A percentile compares a stretch with the other conserved stretches of the same genome.
Evolutionary conservation across 2,797 vertebrate species (phyloP).

Genomic region (Hippocampus kuda): DNA sequence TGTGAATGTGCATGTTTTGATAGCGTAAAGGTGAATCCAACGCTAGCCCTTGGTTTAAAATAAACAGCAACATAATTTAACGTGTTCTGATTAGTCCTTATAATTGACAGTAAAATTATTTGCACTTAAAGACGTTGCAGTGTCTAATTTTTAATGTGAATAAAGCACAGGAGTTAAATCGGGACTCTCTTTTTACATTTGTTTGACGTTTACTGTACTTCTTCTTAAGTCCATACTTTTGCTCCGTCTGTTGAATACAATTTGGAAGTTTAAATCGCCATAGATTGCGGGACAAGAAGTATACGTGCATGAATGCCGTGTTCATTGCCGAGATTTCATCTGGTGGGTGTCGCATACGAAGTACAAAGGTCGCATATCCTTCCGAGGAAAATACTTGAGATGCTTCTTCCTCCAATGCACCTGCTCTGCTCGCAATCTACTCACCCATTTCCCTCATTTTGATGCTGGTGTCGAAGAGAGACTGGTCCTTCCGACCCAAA

Average conservation of each 20-base stretch:
- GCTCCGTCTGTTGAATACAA: neutral
- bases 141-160: too few relatives aligned
- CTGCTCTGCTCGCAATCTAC: slow-evolving; percentile 21
- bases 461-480: slow-evolving; percentile 62
- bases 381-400: neutral
- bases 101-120: neutral
- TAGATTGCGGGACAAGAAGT: neutral
- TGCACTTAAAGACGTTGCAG: neutral
- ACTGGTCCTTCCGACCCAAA: slow-evolving; percentile 58
- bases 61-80: neutral
- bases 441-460: slow-evolving; percentile 65
- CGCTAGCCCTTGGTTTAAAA: neutral
- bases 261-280: neutral
- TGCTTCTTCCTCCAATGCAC: neutral
- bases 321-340: neutral
- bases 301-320: neutral
- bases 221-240: neutral
- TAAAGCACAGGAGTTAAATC: too few relatives aligned
- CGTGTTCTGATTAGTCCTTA: neutral
- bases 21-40: neutral
- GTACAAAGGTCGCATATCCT: neutral
- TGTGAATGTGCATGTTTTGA: neutral
- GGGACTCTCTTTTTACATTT: too few relatives aligned
- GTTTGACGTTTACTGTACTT: neutral
- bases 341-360: neutral